Evolutionary conservation across 2,113 vertebrate genomes (phyloP), one percentile per base, ranked within the genome.

Genomic region (Mandrillus leucophaeus): DNA sequence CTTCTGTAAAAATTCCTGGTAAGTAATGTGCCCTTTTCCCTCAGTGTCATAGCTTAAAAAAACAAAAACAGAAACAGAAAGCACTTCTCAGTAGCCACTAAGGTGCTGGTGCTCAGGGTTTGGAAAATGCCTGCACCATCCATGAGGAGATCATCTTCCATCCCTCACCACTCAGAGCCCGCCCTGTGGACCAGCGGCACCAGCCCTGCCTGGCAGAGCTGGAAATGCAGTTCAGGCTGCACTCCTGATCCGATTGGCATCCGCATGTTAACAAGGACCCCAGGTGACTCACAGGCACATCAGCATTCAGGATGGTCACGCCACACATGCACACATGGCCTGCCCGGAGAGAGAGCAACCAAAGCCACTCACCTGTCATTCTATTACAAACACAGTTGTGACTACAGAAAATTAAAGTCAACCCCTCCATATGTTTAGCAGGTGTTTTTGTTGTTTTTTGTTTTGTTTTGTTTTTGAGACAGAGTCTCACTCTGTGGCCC

Each of bases 1-100:
- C 82, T 98, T 98, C 94, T 98, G 96, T 52, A 99, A 86, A 93
- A 99, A 99, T 82, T 99, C 99, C 80, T 98, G 97, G 93, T 98
- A 98, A 25, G 97, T 98, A 78, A 99, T 91, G 93, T 96, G 97
- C 55, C 99, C 98, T 95, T 96, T 98, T n/a, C 95, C 97, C 92
- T 98, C 96, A 9, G 94, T 91, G 97, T 99, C 99, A 75, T 98
- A 99, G 98, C 99, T 99, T 96, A 59, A 57, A 97, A 97, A 96
- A 97, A 66, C 40, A 73, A n/a, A 78, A 16, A 45, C 12, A 96
- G 91, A 98, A 38, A 40, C 13, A 80, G 45, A 70, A 32, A 16
- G 40, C 64, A 6, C 2, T n/a, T 6, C 5, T 75, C 80, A 50
- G 91, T 1, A 38, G 80, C 20, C 0, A 22, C 7, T 0, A 10